Evolutionary conservation across 2,888 invertebrate genomes (phyloP), one percentile per base, ranked within the genome.

Genomic region (Phorcus lineatus): DNA sequence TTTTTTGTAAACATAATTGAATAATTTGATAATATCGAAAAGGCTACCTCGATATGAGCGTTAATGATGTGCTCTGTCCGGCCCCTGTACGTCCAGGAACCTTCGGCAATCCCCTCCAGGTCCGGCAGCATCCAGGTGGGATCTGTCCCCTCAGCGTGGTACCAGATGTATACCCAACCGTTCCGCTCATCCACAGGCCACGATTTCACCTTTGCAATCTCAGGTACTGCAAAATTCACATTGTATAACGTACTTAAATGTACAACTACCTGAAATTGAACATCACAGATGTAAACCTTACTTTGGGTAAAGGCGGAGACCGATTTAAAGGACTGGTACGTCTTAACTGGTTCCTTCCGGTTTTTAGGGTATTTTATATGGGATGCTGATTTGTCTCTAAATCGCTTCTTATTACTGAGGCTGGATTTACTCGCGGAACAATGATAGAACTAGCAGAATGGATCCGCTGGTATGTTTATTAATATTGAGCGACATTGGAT

Each of bases 161-260:
- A 95, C 97, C 97, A 97, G 17, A 97, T 93, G 93, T 96, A 97
- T 9, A 97, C 95, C 16, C 95, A 95, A 0, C 95, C 95, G 87
- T 97, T 96, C 0, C 94, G 93, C 92, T 98, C 97, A 17, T 93
- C 93, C 0, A 95, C 94, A 0, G 93, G 94, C 96, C 96, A 97
- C 0, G 95, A 95, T 86, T 95, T 96, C 2, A 96, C 94, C 77
- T 95, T 95, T 0, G 96, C 95, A 0, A 95, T 94, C 66, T 95
- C 94, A 0, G 96, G 96, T 3, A 95, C 96, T 96, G 7, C 75
- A 80, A 70, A 6, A 83, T 40, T 19, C 16, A 62, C 7, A 76
- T 0, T 57, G 0, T 52, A 36, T 3, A 36, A 4, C 36, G n/a
- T n/a, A 22, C 2, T n/a, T 66, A 11, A 62, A 13, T n/a, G 24